phyloP scores from a whole-genome alignment of 2,113 vertebrate species.

The Melanerpes aurifrons region DNA sequence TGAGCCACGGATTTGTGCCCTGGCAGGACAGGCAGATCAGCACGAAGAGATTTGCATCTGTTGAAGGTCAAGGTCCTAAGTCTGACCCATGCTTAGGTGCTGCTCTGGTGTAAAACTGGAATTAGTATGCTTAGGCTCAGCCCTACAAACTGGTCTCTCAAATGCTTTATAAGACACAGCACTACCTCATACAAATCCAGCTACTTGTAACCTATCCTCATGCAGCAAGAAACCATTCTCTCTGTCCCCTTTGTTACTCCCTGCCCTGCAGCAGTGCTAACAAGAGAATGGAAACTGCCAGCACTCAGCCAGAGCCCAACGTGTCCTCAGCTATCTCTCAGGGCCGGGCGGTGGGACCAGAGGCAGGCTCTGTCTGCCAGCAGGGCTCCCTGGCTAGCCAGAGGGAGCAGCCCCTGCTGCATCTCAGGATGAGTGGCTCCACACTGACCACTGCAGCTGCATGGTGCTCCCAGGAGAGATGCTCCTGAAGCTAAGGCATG shows the following conservation, averaged over 20 bases:
- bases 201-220: not conserved
- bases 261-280: not conserved
- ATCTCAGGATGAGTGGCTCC: constrained; percentile 16
- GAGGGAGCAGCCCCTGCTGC: not conserved
- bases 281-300: not conserved
- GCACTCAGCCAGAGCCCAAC: not conserved
- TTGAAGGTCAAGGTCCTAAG: not conserved
- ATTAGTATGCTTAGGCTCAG: not conserved
- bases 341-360: not conserved
- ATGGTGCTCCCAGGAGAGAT: not conserved
- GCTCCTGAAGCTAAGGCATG: not conserved
- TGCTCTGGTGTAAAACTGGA: not conserved
- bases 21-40: not conserved
- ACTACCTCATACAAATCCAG: not conserved
- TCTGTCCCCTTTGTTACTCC: not conserved
- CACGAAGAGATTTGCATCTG: not conserved
- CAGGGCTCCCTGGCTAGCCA: not conserved
- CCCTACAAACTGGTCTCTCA: not conserved
- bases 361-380: not conserved
- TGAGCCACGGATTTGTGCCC: not conserved
- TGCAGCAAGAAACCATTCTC: not conserved
- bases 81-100: not conserved
- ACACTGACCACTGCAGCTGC: constrained; percentile 5
- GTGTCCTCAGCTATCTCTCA: constrained; percentile 25
- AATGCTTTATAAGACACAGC: not conserved